Evolutionary conservation across 2,888 invertebrate species (phyloP), one percentile per base, ranked within the genome.

Genomic region (Tipula vernalis): DNA sequence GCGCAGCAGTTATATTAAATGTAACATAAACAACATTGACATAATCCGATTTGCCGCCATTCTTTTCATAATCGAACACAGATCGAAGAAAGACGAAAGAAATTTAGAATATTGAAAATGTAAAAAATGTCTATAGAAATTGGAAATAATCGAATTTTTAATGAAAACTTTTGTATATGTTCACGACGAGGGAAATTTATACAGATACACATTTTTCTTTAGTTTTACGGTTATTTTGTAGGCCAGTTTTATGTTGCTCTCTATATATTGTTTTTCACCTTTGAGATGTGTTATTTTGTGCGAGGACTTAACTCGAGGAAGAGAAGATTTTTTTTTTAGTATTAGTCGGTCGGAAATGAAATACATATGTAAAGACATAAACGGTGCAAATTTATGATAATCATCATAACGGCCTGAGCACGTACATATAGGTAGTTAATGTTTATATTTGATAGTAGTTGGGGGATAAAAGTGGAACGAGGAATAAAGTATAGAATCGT

Each of bases 11-110:
- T 28, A 71, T 28, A 71, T 71, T 71, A 71, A 1, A 28, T 71
- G 28, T 71, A 71, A 84, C 39, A 84, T 84, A 84, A 84, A 84
- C 84, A 84, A 84, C 84, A 84, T 84, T 84, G 84, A 84, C 84
- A 84, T 84, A 84, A 84, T 84, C 84, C 84, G 84, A 84, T 84
- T 84, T 84, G 71, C 71, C 28, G 71, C 71, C 12, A 71, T 71
- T 71, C 71, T 71, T 71, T 12, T 71, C 28, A 71, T 71, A 71
- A 71, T 71, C 71, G 71, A 18, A 28, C 71, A 71, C 28, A 15
- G 15, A n/a, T 10, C 8, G 12, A 71, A 18, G 28, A 71, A 71
- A 8, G 15, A 15, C 51, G 51, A n/a, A 18, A 28, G 28, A 12
- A 28, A 10, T 71, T 71, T 71, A 2, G 71, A 71, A 71, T 28